A percentile compares a stretch with the other conserved stretches of the same genome.
phyloP scores from a whole-genome alignment of 2,888 invertebrate genomes.

The Spodoptera littoralis region DNA sequence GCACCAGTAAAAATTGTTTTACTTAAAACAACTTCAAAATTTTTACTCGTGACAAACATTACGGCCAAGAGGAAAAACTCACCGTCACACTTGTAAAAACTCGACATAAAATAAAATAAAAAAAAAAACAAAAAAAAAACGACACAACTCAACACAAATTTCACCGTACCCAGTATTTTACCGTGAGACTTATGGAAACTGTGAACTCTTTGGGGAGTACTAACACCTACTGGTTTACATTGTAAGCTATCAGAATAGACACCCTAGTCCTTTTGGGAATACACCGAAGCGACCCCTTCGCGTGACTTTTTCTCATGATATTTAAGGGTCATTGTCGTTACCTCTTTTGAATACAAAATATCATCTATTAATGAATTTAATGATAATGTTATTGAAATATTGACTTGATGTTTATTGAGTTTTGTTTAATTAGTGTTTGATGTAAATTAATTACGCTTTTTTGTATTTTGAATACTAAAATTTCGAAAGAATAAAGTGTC shows the following conservation, averaged over 20 bases:
- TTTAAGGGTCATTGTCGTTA: conserved; percentile 7
- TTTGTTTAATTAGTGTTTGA: too few species aligned
- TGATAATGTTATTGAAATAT: background rate
- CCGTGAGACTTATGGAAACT: background rate
- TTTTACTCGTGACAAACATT: too few species aligned
- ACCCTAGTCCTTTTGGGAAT: conserved; percentile 22
- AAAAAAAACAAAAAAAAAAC: background rate
- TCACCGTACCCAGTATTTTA: conserved; percentile 1
- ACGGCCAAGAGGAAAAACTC: too few species aligned
- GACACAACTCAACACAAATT: background rate
- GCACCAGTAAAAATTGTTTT: too few species aligned
- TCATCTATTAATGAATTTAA: background rate
- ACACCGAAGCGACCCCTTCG: conserved; percentile 21
- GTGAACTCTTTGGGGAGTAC: conserved; percentile 12
- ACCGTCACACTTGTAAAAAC: too few species aligned
- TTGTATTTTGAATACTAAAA: too few species aligned
- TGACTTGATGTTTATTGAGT: background rate
- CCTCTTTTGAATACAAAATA: conserved; percentile 12
- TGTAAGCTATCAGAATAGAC: conserved; percentile 10
- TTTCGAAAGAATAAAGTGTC: too few species aligned
- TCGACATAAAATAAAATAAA: too few species aligned
- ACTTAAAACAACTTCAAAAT: too few species aligned
- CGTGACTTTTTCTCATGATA: conserved; percentile 37
- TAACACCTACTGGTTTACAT: conserved; percentile 16
- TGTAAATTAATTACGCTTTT: too few species aligned